These are phyloP conservation scores for Eupeodes luniger DNA, from an alignment of 2,888 invertebrate genomes.

Conservation along the genomic window DNA sequence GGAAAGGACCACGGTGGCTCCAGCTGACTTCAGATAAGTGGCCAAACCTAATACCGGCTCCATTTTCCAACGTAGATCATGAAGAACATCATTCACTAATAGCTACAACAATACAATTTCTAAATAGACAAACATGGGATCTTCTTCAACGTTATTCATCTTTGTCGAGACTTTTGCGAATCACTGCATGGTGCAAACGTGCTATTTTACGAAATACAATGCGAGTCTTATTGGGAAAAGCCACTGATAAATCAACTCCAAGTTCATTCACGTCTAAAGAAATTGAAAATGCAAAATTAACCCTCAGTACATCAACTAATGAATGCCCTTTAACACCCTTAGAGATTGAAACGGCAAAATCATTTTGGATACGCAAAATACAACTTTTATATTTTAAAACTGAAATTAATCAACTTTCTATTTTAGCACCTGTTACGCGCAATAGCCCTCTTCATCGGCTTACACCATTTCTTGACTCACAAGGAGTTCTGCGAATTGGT, in stretches of 20 bases:
- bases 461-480: slow-evolving; percentile 9
- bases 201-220: no score
- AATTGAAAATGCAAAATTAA: background rate
- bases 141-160: slow-evolving; percentile 27
- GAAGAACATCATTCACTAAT: slow-evolving; percentile 32
- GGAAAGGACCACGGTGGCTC: slow-evolving; percentile 35
- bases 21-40: background rate
- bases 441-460: slow-evolving; percentile 20
- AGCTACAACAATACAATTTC: background rate
- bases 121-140: slow-evolving; percentile 15
- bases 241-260: background rate
- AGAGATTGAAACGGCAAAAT: slow-evolving; percentile 20
- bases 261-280: background rate
- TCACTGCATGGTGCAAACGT: slow-evolving; percentile 38
- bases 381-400: slow-evolving; percentile 20
- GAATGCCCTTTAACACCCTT: background rate
- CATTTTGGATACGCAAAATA: slow-evolving; percentile 26
- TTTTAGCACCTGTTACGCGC: slow-evolving; percentile 1
- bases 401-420: slow-evolving; percentile 43
- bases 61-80: background rate
- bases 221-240: background rate
- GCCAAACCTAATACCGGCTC: background rate
- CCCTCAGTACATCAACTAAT: no score
- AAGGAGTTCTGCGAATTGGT: slow-evolving; percentile 45
- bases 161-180: slow-evolving; percentile 7